Conservation (phyloP, 2,888 invertebrate species). For the Cactoblastis cactorum region DNA sequence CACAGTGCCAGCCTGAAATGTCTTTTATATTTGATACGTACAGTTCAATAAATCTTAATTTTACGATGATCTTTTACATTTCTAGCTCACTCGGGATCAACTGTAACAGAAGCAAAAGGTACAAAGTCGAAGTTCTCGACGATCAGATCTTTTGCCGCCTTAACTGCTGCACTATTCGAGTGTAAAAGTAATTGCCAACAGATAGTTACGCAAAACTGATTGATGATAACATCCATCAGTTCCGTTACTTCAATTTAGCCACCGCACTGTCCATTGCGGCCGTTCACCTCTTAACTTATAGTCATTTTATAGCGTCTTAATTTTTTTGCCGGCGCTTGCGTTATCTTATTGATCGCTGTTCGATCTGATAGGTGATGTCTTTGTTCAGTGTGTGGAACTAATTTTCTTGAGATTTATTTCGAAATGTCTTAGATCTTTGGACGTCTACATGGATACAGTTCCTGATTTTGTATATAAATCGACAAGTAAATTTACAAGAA, state of each 20-base stretch:
- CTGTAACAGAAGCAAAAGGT: neutral
- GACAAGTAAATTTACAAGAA: too few relatives aligned
- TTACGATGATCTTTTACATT: too few relatives aligned
- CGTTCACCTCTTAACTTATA: slow-evolving; percentile 57
- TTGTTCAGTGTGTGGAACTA: slow-evolving; percentile 36
- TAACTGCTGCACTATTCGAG: slow-evolving; percentile 31
- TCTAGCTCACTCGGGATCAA: too few relatives aligned
- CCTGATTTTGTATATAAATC: too few relatives aligned
- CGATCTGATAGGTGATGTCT: slow-evolving; percentile 24
- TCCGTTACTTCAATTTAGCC: slow-evolving; percentile 75
- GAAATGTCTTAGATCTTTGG: neutral
- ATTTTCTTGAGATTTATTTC: slow-evolving; percentile 25
- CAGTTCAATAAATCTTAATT: too few relatives aligned
- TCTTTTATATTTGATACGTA: too few relatives aligned
- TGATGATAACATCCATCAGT: slow-evolving; percentile 68
- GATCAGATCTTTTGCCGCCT: slow-evolving; percentile 22
- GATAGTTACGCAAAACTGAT: slow-evolving; percentile 77
- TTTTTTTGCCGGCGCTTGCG: slow-evolving; percentile 18
- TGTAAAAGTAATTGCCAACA: slow-evolving; percentile 66
- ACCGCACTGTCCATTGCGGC: slow-evolving; percentile 59
- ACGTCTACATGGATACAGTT: too few relatives aligned
- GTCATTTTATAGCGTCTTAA: slow-evolving; percentile 29
- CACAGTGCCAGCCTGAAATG: neutral
- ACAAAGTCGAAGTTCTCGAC: neutral
- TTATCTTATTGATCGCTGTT: slow-evolving; percentile 18